Evolutionary conservation across 37 sponge, comb jelly and placozoan species (phyloP).

Genomic region (Lycopodina hypogea): DNA sequence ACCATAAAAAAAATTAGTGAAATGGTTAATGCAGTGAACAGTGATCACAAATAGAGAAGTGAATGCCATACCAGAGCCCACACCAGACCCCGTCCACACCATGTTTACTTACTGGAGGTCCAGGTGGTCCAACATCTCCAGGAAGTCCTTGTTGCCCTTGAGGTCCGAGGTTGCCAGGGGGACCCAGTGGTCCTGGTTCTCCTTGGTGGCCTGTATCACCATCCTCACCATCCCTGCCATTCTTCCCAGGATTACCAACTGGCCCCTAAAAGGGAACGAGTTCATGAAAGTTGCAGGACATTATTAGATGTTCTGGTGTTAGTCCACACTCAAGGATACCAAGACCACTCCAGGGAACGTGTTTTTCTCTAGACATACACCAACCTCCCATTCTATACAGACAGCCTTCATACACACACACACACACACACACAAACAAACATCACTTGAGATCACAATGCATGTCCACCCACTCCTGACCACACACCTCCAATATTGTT

Average conservation of each 20-base stretch:
- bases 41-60: neutral
- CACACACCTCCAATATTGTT: no score
- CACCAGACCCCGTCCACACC: no score
- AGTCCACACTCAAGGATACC: neutral
- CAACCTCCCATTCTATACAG: no score
- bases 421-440: no score
- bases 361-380: no score
- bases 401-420: no score
- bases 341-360: no score
- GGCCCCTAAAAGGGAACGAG: conserved; percentile 28
- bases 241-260: conserved; percentile 44
- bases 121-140: conserved; percentile 44
- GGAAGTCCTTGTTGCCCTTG: conserved; percentile 45
- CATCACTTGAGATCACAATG: no score
- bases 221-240: conserved; percentile 53
- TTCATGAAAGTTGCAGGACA: no score
- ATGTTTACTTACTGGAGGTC: conserved; percentile 57
- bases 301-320: neutral
- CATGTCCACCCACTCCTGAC: no score
- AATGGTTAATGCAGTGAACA: no score
- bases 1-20: neutral
- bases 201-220: conserved; percentile 62
- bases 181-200: conserved; percentile 56
- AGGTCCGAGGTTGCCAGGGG: conserved; percentile 44
- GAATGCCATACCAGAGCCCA: neutral